These are phyloP conservation scores for Camelus bactrianus DNA, from an alignment of 2,113 vertebrate species.

Conservation along the genomic window DNA sequence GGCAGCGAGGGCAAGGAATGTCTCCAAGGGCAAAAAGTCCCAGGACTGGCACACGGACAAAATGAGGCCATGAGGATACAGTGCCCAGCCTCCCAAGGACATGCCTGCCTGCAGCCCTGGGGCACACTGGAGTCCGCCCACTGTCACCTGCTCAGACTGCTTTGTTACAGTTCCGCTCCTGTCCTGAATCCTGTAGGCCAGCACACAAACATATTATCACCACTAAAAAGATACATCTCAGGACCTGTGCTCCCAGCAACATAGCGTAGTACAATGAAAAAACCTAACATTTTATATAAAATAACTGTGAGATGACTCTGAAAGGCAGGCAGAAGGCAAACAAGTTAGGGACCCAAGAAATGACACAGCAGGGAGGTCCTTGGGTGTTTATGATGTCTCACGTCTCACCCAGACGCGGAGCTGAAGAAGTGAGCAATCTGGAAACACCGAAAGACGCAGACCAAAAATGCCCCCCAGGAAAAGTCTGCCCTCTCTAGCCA, in stretches of 20 bases:
- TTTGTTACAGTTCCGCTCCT: neutral
- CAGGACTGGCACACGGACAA: neutral
- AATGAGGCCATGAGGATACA: neutral
- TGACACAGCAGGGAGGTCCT: neutral
- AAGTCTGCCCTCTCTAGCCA: neutral
- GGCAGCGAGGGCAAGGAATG: neutral
- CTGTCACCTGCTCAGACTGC: neutral
- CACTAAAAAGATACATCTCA: neutral
- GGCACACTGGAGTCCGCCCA: neutral
- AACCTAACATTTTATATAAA: neutral
- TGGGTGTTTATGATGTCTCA: neutral
- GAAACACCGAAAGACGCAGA: neutral
- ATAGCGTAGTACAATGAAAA: neutral
- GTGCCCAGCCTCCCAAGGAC: neutral
- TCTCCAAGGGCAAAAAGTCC: neutral
- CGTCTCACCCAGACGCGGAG: neutral
- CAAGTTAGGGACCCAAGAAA: neutral
- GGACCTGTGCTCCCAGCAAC: neutral
- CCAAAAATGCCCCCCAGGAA: neutral
- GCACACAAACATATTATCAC: neutral
- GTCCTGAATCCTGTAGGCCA: neutral
- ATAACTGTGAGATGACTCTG: neutral
- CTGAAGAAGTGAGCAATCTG: neutral
- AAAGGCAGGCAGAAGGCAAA: neutral
- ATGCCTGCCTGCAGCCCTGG: neutral